These are phyloP conservation scores for Pygocentrus nattereri DNA, from an alignment of 2,797 vertebrate genomes.

Conservation along the genomic window DNA sequence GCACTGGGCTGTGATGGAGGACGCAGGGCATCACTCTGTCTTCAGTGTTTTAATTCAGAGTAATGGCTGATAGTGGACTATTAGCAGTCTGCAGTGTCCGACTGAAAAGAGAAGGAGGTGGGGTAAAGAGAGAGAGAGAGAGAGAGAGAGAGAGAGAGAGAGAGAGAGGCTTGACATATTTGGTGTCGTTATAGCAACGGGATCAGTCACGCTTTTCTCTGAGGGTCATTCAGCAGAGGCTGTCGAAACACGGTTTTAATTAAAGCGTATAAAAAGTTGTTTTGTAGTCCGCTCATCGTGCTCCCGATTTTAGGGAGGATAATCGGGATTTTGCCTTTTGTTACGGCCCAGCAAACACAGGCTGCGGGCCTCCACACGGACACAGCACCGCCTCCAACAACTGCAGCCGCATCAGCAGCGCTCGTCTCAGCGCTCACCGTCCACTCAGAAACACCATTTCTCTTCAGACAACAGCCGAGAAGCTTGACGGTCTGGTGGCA, in stretches of 20 bases:
- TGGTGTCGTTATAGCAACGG: slow-evolving; percentile 86
- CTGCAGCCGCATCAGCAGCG: not conserved
- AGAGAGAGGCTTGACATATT: slow-evolving; percentile 79
- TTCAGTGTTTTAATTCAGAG: slow-evolving; percentile 5
- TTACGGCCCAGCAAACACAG: slow-evolving; percentile 75
- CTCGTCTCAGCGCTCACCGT: not conserved
- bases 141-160: slow-evolving; percentile 48
- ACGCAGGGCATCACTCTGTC: not conserved
- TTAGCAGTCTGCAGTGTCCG: slow-evolving; percentile 16
- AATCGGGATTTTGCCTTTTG: slow-evolving; percentile 74
- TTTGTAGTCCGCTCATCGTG: slow-evolving; percentile 76
- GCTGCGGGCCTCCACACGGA: slow-evolving; percentile 57
- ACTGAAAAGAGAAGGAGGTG: slow-evolving; percentile 27
- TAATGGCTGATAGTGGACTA: slow-evolving; percentile 10
- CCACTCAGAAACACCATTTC: not conserved
- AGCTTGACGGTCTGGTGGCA: slow-evolving; percentile 25
- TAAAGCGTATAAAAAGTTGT: slow-evolving; percentile 77
- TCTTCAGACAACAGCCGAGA: not conserved
- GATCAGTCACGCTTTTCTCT: slow-evolving; percentile 79
- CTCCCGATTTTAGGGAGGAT: slow-evolving; percentile 74
- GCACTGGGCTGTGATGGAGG: not conserved
- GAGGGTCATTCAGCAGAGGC: slow-evolving; percentile 80
- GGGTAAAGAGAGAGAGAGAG: slow-evolving; percentile 34
- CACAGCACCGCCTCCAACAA: not conserved
- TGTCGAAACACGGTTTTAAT: slow-evolving; percentile 76